Evolutionary conservation across 2,113 vertebrate species (phyloP).

Genomic region (Polypterus senegalus): DNA sequence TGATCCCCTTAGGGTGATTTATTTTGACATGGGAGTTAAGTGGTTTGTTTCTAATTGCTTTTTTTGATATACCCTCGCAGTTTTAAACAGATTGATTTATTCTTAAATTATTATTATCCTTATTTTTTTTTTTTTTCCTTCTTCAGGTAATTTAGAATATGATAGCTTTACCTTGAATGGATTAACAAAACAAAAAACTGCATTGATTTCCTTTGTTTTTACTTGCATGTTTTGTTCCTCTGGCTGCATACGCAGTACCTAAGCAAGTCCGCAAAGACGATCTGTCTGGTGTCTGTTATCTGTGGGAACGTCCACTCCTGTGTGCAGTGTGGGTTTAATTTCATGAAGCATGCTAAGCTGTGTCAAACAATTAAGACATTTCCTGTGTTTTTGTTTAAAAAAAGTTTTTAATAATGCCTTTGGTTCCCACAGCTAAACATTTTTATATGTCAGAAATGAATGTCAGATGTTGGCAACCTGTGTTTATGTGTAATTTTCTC

Average conservation of each 20-base stretch:
- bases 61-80: no score
- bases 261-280: background rate
- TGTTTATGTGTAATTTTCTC: slow-evolving; percentile 87
- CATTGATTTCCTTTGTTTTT: slow-evolving; percentile 15
- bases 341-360: background rate
- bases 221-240: slow-evolving; percentile 21
- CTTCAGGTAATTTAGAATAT: no score
- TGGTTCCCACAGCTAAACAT: slow-evolving; percentile 45
- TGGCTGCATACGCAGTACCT: slow-evolving; percentile 4
- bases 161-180: no score
- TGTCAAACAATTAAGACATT: background rate
- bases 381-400: slow-evolving; percentile 8
- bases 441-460: slow-evolving; percentile 26
- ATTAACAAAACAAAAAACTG: background rate
- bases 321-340: background rate
- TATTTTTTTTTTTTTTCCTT: no score
- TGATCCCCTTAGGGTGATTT: no score
- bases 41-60: no score
- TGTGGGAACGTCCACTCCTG: slow-evolving; percentile 18
- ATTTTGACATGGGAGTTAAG: no score
- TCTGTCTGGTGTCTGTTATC: slow-evolving; percentile 20
- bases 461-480: slow-evolving; percentile 54
- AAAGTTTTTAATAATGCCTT: background rate
- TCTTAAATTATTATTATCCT: no score
- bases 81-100: no score